Base-by-base conservation (phyloP, 2,113 vertebrate genomes). In the Elaphurus davidianus region DNA sequence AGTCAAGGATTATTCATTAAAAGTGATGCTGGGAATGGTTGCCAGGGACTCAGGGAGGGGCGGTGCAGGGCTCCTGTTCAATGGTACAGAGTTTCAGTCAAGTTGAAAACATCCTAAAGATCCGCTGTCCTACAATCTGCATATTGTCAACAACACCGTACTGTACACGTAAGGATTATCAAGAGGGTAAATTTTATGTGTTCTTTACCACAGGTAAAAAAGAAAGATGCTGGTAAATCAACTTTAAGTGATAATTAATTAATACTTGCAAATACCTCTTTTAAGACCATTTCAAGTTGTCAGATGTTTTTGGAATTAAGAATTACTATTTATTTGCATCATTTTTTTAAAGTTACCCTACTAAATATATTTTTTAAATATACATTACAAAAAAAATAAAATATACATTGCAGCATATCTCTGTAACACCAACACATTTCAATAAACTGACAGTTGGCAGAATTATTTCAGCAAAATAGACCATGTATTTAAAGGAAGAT, bases 391-490 rank as follows among this genome's bases (percentile, higher is more conserved):
- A 50, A 45, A 50, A 50, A 50, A 50, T 17, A 4, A 94, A 94
- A 91, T 81, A 87, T n/a, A 60, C 13, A 87, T 40, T 83, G 71
- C 1, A 90, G 59, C 33, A 16, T 50, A 64, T 55, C 15, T 97
- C 45, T 74, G 43, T 45, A 81, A 82, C 33, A 25, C 2, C 13
- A 94, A 87, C 23, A 81, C 1, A 55, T 82, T 95, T 98, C 67
- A 89, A n/a, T 87, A 93, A 90, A 11, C 55, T 60, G 40, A 96
- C 23, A 84, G 1, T 43, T 54, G 16, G 74, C 47, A 94, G 67
- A 94, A 97, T 90, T 81, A 92, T 85, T 93, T 92, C 84, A 86
- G 33, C 50, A 92, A 95, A 92, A 87, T 47, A 87, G 43, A 85
- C 28, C n/a, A 62, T 87, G 2, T 92, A 95, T 74, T 90, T 92